phyloP scores from a whole-genome alignment of 2,113 vertebrate species.

The Strix aluco region DNA sequence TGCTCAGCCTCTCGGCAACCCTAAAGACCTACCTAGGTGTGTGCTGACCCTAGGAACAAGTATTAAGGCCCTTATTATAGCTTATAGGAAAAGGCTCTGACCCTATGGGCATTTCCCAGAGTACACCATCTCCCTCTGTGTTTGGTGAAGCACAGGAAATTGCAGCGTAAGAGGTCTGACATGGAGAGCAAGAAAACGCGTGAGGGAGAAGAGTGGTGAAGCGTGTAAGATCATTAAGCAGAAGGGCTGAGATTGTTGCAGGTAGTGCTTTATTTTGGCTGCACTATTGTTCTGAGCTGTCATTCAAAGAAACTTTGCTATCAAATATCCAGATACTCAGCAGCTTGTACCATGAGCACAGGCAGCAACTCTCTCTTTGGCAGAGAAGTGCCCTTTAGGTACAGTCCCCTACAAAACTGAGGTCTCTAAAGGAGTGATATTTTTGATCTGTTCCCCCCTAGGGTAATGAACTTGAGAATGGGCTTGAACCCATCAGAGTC shows the following conservation, averaged over 20 bases:
- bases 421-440: neutral
- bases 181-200: accelerated
- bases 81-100: neutral
- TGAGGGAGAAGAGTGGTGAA: neutral
- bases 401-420: neutral
- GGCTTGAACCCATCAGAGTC: neutral
- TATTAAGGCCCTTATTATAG: neutral
- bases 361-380: neutral
- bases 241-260: neutral
- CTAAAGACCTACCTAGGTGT: neutral
- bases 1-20: neutral
- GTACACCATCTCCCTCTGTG: accelerated
- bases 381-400: neutral
- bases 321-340: neutral
- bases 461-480: neutral
- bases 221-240: accelerated
- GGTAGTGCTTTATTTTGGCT: neutral
- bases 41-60: neutral
- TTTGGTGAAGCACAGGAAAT: accelerated
- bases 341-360: neutral
- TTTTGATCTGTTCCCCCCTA: neutral
- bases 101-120: neutral
- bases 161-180: neutral
- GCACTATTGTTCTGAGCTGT: neutral
- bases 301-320: neutral